Conservation (phyloP, 2,113 vertebrate genomes). For the Rhinoptilus africanus region DNA sequence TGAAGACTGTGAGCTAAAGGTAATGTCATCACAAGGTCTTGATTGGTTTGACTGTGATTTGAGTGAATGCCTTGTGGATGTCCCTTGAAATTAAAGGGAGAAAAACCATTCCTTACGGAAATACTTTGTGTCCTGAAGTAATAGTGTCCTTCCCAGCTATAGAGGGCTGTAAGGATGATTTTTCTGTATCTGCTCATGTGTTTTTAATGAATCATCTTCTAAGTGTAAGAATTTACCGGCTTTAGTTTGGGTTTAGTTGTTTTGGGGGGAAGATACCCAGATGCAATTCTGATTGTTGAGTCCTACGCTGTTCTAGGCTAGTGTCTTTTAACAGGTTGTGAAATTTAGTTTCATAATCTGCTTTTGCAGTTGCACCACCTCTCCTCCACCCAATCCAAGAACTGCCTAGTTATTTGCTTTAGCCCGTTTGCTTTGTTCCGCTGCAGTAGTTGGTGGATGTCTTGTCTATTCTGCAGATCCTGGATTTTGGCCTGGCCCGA, state of each 20-base stretch:
- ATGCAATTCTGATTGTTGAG: neutral
- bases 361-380: neutral
- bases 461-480: slow-evolving; percentile 77
- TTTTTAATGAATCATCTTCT: neutral
- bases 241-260: neutral
- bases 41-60: neutral
- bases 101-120: neutral
- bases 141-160: neutral
- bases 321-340: neutral
- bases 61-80: neutral
- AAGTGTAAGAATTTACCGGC: neutral
- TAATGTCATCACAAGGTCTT: slow-evolving; percentile 36
- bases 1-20: slow-evolving; percentile 97
- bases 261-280: neutral
- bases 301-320: neutral
- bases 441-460: neutral
- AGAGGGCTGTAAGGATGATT: neutral
- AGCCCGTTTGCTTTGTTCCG: neutral
- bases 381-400: neutral
- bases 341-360: slow-evolving; percentile 6
- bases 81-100: neutral
- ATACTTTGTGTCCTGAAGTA: neutral
- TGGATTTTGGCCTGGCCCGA: slow-evolving; percentile 95
- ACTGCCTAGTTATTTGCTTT: neutral
- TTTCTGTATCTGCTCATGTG: neutral